phyloP scores from a whole-genome alignment of 2,113 vertebrate species.

The Colossoma macropomum region DNA sequence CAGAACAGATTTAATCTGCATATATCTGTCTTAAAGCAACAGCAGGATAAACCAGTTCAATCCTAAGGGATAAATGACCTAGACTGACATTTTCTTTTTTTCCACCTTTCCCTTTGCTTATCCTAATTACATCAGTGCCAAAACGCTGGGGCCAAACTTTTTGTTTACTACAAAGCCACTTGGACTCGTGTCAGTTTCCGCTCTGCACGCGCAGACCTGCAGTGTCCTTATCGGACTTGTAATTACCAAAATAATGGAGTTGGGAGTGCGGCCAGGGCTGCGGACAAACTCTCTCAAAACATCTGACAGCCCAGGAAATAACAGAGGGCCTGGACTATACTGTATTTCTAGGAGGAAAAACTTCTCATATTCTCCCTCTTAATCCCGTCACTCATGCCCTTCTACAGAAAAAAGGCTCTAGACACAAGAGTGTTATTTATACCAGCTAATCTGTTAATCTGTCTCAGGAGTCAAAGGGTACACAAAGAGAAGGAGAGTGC shows the following conservation, averaged over 20 bases:
- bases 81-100: neutral
- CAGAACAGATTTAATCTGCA: too few relatives aligned
- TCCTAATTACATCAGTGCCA: neutral
- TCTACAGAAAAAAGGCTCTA: slow-evolving; percentile 25
- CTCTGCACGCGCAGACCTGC: neutral
- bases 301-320: neutral
- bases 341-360: neutral
- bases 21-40: too few relatives aligned
- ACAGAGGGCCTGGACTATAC: neutral
- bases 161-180: slow-evolving; percentile 25
- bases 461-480: slow-evolving; percentile 28
- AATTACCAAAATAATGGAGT: neutral
- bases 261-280: neutral
- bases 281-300: neutral
- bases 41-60: too few relatives aligned
- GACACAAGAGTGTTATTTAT: slow-evolving; percentile 61
- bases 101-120: neutral
- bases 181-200: neutral
- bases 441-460: slow-evolving; percentile 62
- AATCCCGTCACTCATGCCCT: slow-evolving; percentile 43
- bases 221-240: neutral
- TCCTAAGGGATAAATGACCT: too few relatives aligned
- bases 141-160: neutral
- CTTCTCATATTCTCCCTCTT: slow-evolving; percentile 35
- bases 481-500: neutral